Conservation (phyloP, 2,888 invertebrate genomes). For the Lochmaea crataegi region DNA sequence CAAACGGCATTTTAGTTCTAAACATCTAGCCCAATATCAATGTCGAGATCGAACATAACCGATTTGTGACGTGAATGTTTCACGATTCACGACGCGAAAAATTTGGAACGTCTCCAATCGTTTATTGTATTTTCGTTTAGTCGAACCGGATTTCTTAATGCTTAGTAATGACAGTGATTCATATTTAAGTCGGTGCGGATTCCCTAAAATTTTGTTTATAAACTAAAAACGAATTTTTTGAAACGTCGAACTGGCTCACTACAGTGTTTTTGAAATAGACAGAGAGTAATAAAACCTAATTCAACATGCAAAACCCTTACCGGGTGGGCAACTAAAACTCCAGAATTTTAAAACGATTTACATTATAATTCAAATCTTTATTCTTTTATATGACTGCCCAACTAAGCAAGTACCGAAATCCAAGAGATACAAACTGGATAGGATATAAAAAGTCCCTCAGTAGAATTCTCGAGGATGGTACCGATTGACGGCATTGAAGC, state of each 20-base stretch:
- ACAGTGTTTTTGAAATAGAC: too few species aligned
- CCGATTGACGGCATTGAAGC: too few species aligned
- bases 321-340: too few species aligned
- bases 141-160: constrained; percentile 6
- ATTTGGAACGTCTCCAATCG: constrained; percentile 3
- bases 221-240: constrained; percentile 1
- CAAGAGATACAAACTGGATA: too few species aligned
- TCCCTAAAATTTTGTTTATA: constrained; percentile 18
- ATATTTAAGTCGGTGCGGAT: constrained; percentile 16
- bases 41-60: background rate
- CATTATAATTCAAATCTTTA: too few species aligned
- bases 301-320: too few species aligned
- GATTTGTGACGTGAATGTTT: background rate
- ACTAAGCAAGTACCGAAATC: too few species aligned
- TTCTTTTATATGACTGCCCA: too few species aligned
- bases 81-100: background rate
- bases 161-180: constrained; percentile 20
- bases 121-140: constrained; percentile 18
- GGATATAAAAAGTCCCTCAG: too few species aligned
- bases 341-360: too few species aligned
- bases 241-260: background rate
- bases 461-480: too few species aligned
- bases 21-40: constrained; percentile 4
- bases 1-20: background rate
- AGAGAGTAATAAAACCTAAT: too few species aligned